These are phyloP conservation scores for Cenopis cana DNA, from an alignment of 2,888 invertebrate species.

Conservation along the genomic window DNA sequence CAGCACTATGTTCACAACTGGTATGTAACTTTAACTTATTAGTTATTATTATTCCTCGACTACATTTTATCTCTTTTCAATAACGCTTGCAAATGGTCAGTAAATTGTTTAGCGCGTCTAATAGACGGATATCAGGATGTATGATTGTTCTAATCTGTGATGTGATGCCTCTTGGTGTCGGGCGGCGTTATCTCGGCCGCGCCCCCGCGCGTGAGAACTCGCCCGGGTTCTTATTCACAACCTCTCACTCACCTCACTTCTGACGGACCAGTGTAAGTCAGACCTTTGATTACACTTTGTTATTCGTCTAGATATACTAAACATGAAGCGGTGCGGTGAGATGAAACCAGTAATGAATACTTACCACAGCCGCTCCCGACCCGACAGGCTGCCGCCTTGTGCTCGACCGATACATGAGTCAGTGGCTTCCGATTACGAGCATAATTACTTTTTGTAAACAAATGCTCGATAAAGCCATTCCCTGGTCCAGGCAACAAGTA, in stretches of 20 bases:
- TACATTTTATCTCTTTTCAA: not conserved
- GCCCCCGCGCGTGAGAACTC: not conserved
- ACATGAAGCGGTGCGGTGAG: too few relatives aligned
- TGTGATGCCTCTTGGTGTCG: not conserved
- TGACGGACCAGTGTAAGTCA: too few relatives aligned
- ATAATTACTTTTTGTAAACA: constrained; percentile 11
- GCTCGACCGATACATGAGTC: constrained; percentile 3
- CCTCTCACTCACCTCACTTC: too few relatives aligned
- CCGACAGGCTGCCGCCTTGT: not conserved
- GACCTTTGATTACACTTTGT: too few relatives aligned
- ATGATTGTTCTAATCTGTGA: not conserved
- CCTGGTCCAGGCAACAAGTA: not conserved
- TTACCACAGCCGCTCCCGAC: too few relatives aligned
- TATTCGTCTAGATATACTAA: too few relatives aligned
- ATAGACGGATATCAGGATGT: not conserved
- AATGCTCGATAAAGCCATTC: not conserved
- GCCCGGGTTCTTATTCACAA: not conserved
- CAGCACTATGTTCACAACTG: not conserved
- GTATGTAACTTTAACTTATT: not conserved
- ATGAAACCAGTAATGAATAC: too few relatives aligned
- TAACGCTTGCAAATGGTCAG: not conserved
- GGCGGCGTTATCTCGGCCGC: not conserved
- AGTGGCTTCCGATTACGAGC: not conserved
- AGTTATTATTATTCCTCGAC: not conserved
- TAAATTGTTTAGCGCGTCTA: not conserved